phyloP scores from a whole-genome alignment of 2,113 vertebrate species.

The Antennarius striatus region DNA sequence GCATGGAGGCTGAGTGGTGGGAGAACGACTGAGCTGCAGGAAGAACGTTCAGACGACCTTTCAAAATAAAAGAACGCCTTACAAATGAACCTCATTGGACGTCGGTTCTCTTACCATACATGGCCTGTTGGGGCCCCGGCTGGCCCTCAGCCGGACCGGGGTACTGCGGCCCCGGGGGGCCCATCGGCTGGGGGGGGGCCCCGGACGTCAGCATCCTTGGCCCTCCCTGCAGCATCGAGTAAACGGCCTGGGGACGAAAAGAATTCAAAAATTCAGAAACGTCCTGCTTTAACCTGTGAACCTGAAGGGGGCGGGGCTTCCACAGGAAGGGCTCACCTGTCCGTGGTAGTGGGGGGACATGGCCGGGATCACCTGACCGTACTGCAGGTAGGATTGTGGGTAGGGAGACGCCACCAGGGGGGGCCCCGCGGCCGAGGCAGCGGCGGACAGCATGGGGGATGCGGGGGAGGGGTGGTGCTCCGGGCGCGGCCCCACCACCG shows the following conservation, averaged over 20 bases:
- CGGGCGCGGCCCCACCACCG: constrained; percentile 79
- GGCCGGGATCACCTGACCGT: constrained; percentile 86
- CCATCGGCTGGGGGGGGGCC: constrained; percentile 83
- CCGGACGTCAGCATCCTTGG: constrained; percentile 83
- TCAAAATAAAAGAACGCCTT: too few species aligned
- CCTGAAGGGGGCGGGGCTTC: too few species aligned
- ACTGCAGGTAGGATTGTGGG: constrained; percentile 84
- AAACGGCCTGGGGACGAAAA: constrained; percentile 64
- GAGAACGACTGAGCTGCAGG: constrained; percentile 84
- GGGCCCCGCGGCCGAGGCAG: constrained; percentile 82
- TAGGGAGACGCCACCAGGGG: constrained; percentile 86
- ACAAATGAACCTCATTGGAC: too few species aligned
- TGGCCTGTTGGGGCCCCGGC: constrained; percentile 77
- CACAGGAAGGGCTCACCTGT: constrained; percentile 72
- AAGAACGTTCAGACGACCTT: too few species aligned
- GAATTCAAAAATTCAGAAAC: constrained; percentile 8
- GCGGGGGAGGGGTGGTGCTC: constrained; percentile 81
- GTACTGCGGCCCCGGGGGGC: constrained; percentile 84
- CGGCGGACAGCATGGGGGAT: constrained; percentile 83
- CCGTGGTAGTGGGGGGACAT: constrained; percentile 84
- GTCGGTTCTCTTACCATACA: constrained; percentile 80
- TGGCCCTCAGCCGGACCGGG: constrained; percentile 82
- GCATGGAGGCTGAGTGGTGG: constrained; percentile 84
- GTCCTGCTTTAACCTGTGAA: too few species aligned
- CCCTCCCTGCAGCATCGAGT: constrained; percentile 85